Conservation (phyloP, 2,888 invertebrate genomes). For the Protophormia terraenovae region DNA sequence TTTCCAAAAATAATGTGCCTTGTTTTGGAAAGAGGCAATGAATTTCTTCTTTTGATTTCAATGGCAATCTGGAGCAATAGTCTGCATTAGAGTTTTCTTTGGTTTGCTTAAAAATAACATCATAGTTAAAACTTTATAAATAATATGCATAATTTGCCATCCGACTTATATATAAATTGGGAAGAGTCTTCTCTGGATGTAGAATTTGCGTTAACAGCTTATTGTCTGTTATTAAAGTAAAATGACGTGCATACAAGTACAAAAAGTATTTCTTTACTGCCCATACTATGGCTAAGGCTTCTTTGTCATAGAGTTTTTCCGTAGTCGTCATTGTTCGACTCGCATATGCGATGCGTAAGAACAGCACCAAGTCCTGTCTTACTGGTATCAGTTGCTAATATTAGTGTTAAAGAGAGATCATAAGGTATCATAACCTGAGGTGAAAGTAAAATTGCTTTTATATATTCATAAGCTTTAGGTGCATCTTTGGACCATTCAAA, state of each 20-base stretch:
- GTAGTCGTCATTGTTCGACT: not conserved
- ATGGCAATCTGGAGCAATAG: too few species aligned
- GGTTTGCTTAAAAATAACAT: not conserved
- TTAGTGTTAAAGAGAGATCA: not conserved
- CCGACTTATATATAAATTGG: not conserved
- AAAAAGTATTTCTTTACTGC: not conserved
- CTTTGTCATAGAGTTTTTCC: not conserved
- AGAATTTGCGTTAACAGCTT: too few species aligned
- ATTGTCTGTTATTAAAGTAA: not conserved
- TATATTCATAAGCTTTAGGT: not conserved
- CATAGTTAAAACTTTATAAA: not conserved
- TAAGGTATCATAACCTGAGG: constrained; percentile 19
- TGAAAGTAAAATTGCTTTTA: not conserved
- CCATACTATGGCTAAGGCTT: not conserved
- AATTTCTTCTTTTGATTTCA: not conserved
- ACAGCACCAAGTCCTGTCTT: not conserved
- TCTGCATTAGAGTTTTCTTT: not conserved
- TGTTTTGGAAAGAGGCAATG: not conserved
- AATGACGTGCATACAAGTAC: not conserved
- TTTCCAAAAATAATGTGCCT: not conserved
- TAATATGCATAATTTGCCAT: not conserved
- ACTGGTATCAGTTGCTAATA: not conserved
- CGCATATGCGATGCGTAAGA: not conserved
- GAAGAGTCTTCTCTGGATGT: not conserved
- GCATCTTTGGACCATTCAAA: not conserved